Evolutionary conservation across 92 coral and sea anemone genomes (phyloP), one percentile per base, ranked within the genome.

Genomic region (Pocillopora grandis): DNA sequence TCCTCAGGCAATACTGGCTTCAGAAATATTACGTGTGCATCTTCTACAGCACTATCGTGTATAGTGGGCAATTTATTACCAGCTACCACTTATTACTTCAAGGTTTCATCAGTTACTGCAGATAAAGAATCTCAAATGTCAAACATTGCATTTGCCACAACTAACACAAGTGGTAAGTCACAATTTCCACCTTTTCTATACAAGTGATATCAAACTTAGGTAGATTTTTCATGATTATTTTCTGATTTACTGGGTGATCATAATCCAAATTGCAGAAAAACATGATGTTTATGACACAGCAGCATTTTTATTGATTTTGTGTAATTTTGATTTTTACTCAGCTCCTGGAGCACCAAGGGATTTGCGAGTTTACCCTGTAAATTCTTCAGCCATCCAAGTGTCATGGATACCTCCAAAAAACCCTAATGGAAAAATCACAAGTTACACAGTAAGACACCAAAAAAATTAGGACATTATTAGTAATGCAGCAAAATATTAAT

Each of bases 81-180:
- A 58, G 87, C 89, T 18, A 91, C 94, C 0, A 87, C 73, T 1
- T 91, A 91, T 71, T 83, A 78, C 87, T 83, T 91, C 65, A 89
- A 89, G 80, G 97, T 93, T 84, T 52, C 18, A 59, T 87, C 75
- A 1, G 17, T 15, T 19, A 5, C 66, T 15, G 14, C 31, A 2
- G 76, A 15, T 35, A 86, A 72, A 2, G 84, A 84, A 13, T 94
- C 91, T 0, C 77, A 85, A 20, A 70, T 84, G 76, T 93, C 97
- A 17, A 88, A 89, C 75, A 13, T 82, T 20, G 88, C 58, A 8
- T 23, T 70, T 71, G 89, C 86, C 78, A 84, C 73, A 23, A 93
- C 94, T 17, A 87, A 85, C 61, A 67, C 79, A 57, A 89, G 81
- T 84, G 62, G 97, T 93, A 91, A 91, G 97, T 58, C 19, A 14